A percentile compares a stretch with the other conserved stretches of the same genome.
Evolutionary conservation across 2,113 vertebrate species (phyloP).

Genomic region (Gulo gulo): DNA sequence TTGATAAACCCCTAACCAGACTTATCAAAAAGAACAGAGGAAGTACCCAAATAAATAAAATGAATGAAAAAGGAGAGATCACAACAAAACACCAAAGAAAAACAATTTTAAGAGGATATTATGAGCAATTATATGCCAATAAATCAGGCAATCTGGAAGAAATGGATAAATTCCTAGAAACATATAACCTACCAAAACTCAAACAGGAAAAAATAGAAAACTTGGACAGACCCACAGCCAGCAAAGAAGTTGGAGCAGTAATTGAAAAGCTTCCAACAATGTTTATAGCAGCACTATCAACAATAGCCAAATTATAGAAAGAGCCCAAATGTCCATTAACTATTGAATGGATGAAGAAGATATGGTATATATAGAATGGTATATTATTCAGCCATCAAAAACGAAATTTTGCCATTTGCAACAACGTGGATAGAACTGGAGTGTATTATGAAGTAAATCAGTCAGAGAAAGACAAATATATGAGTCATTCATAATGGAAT

Average conservation of each 20-base stretch:
- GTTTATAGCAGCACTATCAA: not conserved
- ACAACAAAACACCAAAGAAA: not conserved
- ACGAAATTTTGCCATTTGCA: not conserved
- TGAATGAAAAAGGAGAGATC: not conserved
- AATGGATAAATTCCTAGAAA: not conserved
- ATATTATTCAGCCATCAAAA: not conserved
- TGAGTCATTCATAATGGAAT: not conserved
- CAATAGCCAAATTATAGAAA: not conserved
- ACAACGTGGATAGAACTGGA: not conserved
- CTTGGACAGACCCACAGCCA: not conserved
- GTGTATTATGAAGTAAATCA: not conserved
- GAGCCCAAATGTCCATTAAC: not conserved
- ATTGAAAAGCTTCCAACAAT: not conserved
- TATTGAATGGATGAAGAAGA: not conserved
- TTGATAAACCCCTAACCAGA: not conserved
- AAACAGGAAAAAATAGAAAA: not conserved
- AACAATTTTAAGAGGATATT: not conserved
- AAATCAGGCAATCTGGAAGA: not conserved
- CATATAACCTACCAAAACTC: not conserved
- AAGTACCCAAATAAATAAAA: not conserved
- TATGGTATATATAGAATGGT: too few species aligned
- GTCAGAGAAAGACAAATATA: not conserved
- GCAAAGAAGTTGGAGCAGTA: not conserved
- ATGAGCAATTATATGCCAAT: not conserved
- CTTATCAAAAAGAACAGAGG: not conserved